Percentiles rank a stretch among this genome's conserved stretches.
Conservation (phyloP, 2,113 vertebrate species). For the Archocentrus centrarchus region DNA sequence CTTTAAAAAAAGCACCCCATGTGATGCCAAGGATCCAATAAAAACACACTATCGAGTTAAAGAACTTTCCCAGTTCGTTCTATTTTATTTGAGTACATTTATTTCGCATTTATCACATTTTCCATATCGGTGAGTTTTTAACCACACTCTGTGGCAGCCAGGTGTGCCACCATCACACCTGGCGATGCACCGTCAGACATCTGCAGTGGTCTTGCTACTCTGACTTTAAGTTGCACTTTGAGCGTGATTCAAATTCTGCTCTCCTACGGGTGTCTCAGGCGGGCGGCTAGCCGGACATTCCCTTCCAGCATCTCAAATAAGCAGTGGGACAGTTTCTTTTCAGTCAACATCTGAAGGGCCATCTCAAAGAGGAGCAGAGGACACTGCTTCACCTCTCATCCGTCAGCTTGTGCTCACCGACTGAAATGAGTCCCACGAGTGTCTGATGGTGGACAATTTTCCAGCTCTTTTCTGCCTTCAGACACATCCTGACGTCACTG, state of each 20-base stretch:
- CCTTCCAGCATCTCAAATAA: slow-evolving; percentile 51
- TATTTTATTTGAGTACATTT: neutral
- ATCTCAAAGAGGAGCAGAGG: slow-evolving; percentile 23
- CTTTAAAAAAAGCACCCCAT: neutral
- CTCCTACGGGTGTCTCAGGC: neutral
- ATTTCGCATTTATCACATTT: neutral
- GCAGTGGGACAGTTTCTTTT: slow-evolving; percentile 24
- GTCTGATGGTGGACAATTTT: slow-evolving; percentile 7
- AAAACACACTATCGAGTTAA: neutral
- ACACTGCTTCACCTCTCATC: neutral
- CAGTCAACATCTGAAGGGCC: slow-evolving; percentile 11
- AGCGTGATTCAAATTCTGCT: slow-evolving; percentile 22
- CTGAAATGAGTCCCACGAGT: slow-evolving; percentile 24
- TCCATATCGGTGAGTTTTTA: neutral
- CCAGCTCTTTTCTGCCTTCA: neutral
- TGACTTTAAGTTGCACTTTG: slow-evolving; percentile 1
- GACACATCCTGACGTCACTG: slow-evolving; percentile 13
- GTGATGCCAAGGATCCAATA: neutral
- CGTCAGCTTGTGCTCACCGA: slow-evolving; percentile 6
- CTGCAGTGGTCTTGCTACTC: neutral
- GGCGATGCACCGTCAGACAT: neutral
- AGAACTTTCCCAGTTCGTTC: neutral
- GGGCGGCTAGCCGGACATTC: slow-evolving; percentile 19
- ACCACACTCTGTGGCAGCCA: neutral
- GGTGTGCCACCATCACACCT: neutral